Base-by-base conservation (phyloP, 2,888 invertebrate species). In the Boloria selene region DNA sequence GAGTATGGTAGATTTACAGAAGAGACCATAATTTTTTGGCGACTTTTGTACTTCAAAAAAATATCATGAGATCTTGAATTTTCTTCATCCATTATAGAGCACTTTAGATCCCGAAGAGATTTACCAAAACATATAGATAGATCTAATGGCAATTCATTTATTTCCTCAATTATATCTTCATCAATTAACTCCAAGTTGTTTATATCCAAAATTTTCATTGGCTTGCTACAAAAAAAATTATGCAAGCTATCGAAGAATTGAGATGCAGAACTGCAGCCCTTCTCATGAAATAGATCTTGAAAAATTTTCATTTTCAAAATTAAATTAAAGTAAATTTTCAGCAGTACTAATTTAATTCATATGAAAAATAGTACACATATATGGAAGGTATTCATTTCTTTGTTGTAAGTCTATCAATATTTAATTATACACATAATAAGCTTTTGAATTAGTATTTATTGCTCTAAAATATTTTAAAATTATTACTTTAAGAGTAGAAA, bases 71-170 rank as follows among this genome's bases (percentile, higher is more conserved):
- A 72, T 72, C 87, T 81, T 4, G 74, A 53, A 61, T 69, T 72
- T 55, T 80, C 77, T 52, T 84, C 81, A 67, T 79, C 77, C 22
- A 26, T 63, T n/a, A 90, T 70, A 13, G 82, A 70, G 69, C 84
- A 81, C 75, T 85, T 88, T 0, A 91, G 62, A 38, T 88, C 81
- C 68, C 79, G 79, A 59, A 91, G 71, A n/a, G 84, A 80, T 77
- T 80, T 84, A 0, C 89, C 88, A 75, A 91, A 88, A 73, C 77
- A 83, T 56, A 89, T 51, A 50, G 68, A 61, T 26, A 77, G 70
- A 67, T 73, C 73, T 31, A 70, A 76, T 55, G 70, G 47, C 18
- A 72, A 52, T 53, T 61, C 55, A 71, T 75, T 79, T 49, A 90
- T 75, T 77, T 90, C 88, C 13, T 83, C 71, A 54, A 88, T 67